Percentiles rank a stretch among this genome's conserved stretches.
Evolutionary conservation across 1,140 invertebrate species (phyloP).

Genomic region (Sminthurides bifidus): DNA sequence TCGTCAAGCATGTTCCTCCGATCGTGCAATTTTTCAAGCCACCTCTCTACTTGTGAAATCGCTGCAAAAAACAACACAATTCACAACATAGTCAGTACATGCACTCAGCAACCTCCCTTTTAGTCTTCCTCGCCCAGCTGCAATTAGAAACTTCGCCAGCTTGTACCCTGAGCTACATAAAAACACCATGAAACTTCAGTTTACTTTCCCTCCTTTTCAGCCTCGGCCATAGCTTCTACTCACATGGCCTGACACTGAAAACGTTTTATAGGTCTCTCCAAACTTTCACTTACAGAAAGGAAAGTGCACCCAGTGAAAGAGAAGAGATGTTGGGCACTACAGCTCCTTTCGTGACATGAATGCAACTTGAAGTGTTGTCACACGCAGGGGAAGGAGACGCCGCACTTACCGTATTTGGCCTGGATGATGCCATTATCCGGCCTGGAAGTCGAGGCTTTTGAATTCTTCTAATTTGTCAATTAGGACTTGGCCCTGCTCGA

Average conservation of each 20-base stretch:
- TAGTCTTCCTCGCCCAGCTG: too few relatives aligned
- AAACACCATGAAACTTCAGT: too few relatives aligned
- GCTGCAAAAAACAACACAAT: conserved; percentile 1
- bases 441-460: conserved; percentile 59
- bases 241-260: neutral
- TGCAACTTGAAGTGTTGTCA: too few relatives aligned
- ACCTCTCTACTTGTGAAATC: conserved; percentile 51
- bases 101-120: too few relatives aligned
- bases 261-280: neutral
- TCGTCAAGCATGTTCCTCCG: conserved; percentile 57
- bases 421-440: conserved; percentile 53
- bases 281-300: neutral
- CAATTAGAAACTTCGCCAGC: neutral
- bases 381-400: neutral
- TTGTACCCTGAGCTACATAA: neutral
- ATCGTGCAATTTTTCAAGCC: conserved; percentile 65
- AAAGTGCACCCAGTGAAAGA: neutral
- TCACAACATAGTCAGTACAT: too few relatives aligned
- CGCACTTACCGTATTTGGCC: conserved; percentile 45
- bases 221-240: too few relatives aligned
- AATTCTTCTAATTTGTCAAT: conserved; percentile 55
- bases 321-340: neutral
- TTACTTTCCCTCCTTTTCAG: too few relatives aligned
- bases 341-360: too few relatives aligned
- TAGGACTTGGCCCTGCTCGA: conserved; percentile 65